Conservation (phyloP, 1,140 invertebrate species). For the Lanistes nyassanus region DNA sequence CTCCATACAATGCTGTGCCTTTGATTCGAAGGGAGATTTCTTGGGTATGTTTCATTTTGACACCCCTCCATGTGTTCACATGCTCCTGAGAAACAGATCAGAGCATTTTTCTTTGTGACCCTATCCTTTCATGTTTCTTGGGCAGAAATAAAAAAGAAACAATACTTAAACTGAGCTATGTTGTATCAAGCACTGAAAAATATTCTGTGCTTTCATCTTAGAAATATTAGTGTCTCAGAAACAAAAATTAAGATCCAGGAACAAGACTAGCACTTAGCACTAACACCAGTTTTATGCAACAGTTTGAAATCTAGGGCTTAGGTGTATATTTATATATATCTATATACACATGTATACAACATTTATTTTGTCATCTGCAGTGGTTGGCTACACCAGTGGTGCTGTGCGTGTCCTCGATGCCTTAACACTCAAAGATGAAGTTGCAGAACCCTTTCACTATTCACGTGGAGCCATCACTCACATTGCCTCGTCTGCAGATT, state of each 20-base stretch:
- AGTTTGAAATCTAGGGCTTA: not conserved
- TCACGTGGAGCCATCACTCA: constrained; percentile 64
- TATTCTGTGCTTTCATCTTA: constrained; percentile 1
- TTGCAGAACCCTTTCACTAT: constrained; percentile 58
- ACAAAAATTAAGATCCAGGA: too few relatives aligned
- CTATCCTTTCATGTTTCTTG: too few relatives aligned
- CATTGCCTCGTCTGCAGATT: constrained; percentile 64
- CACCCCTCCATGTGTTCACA: too few relatives aligned
- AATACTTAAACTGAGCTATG: too few relatives aligned
- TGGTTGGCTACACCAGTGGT: constrained; percentile 67
- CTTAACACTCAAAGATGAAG: constrained; percentile 60
- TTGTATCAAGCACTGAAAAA: not conserved
- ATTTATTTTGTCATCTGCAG: constrained; percentile 42
- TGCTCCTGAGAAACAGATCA: too few relatives aligned
- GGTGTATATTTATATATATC: not conserved
- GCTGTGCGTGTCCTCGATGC: constrained; percentile 61
- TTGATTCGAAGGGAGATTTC: constrained; percentile 60
- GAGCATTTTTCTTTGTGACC: too few relatives aligned
- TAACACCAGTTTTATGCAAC: too few relatives aligned
- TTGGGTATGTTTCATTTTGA: constrained; percentile 55
- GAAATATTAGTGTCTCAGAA: not conserved
- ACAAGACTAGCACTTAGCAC: too few relatives aligned
- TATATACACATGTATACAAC: not conserved
- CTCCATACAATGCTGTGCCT: constrained; percentile 55
- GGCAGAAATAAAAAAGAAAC: too few relatives aligned